These are phyloP conservation scores for Leptothorax acervorum DNA, from an alignment of 2,888 invertebrate genomes.

Conservation along the genomic window DNA sequence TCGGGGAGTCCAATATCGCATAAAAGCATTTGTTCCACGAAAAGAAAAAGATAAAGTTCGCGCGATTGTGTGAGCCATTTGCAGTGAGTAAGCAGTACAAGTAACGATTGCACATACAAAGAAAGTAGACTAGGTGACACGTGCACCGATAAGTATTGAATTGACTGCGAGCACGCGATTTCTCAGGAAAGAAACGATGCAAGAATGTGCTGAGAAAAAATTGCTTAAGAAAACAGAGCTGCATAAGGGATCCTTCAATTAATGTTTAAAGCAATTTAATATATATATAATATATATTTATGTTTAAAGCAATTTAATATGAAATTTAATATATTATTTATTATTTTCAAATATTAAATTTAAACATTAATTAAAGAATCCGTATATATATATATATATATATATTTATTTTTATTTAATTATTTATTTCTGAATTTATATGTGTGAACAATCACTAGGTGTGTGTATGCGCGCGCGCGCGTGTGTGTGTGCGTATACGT, in stretches of 20 bases:
- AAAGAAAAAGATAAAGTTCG: conserved; percentile 47
- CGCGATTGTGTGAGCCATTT: conserved; percentile 21
- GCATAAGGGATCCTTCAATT: background rate
- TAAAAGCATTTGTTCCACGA: conserved; percentile 32
- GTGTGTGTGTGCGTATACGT: background rate
- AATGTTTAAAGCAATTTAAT: background rate
- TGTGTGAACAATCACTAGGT: too few relatives aligned
- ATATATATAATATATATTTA: background rate
- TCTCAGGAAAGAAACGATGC: conserved; percentile 45
- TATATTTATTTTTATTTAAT: too few relatives aligned
- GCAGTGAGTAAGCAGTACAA: conserved; percentile 40
- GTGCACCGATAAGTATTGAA: conserved; percentile 67
- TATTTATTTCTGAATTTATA: too few relatives aligned
- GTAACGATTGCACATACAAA: conserved; percentile 58
- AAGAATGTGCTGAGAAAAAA: conserved; percentile 1
- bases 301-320: too few relatives aligned
- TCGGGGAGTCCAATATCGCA: conserved; percentile 4
- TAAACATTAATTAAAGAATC: too few relatives aligned
- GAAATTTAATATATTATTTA: too few relatives aligned
- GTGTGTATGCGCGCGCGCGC: background rate
- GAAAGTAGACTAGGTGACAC: conserved; percentile 68
- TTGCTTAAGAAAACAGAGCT: background rate
- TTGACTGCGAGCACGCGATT: conserved; percentile 56
- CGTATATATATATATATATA: too few relatives aligned
- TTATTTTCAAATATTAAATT: too few relatives aligned